Percentiles rank a stretch among this genome's conserved stretches.
Evolutionary conservation across 2,888 invertebrate genomes (phyloP).

Genomic region (Alloplasta piceator): DNA sequence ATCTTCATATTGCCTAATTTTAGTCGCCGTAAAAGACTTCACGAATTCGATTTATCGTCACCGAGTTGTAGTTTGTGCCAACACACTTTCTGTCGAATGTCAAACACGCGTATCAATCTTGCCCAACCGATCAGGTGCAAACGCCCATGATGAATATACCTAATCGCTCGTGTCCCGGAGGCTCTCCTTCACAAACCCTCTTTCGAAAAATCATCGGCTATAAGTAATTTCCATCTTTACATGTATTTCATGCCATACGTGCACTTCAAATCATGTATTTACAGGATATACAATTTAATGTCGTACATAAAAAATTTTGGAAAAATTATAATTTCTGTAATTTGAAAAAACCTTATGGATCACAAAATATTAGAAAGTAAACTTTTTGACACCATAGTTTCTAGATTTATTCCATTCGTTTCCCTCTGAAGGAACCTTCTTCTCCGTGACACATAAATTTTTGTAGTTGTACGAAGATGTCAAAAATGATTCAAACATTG

Average conservation of each 20-base stretch:
- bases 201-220: constrained; percentile 27
- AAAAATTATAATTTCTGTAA: too few relatives aligned
- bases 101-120: not conserved
- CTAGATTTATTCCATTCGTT: too few relatives aligned
- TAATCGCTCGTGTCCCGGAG: constrained; percentile 8
- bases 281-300: too few relatives aligned
- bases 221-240: constrained; percentile 27
- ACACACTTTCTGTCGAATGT: constrained; percentile 2
- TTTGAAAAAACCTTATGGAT: too few relatives aligned
- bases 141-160: constrained; percentile 17
- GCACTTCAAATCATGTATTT: too few relatives aligned
- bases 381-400: too few relatives aligned
- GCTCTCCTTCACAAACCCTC: not conserved
- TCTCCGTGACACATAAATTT: too few relatives aligned
- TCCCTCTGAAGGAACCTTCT: too few relatives aligned
- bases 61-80: constrained; percentile 3
- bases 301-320: too few relatives aligned
- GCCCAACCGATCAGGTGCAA: constrained; percentile 2
- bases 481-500: too few relatives aligned
- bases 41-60: not conserved
- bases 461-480: too few relatives aligned
- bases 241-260: not conserved
- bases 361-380: too few relatives aligned
- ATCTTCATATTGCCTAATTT: not conserved
- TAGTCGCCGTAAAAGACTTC: not conserved